phyloP scores from a whole-genome alignment of 2,113 vertebrate genomes.

The Macaca fascicularis region T2T-MFA8v1.1 NC_088390.1:10831501-10832000 shows the following conservation, averaged over 20 bases:
- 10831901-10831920: neutral
- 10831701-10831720: neutral
- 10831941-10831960: neutral
- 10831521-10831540: conserved; percentile 18
- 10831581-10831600: neutral
- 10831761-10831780: neutral
- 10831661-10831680: neutral
- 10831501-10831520: conserved; percentile 72
- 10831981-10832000: no score
- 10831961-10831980: neutral
- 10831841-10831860: neutral
- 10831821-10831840: neutral
- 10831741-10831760: neutral
- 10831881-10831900: neutral
- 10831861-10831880: neutral
- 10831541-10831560: neutral
- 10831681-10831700: neutral
- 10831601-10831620: neutral
- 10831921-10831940: neutral
- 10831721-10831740: neutral
- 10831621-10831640: neutral
- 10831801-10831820: fast-evolving
- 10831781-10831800: neutral
- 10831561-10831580: neutral
- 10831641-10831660: neutral